Evolutionary conservation across 2,888 invertebrate genomes (phyloP), one percentile per base, ranked within the genome.

Genomic region (Ennomos fuscantarius): DNA sequence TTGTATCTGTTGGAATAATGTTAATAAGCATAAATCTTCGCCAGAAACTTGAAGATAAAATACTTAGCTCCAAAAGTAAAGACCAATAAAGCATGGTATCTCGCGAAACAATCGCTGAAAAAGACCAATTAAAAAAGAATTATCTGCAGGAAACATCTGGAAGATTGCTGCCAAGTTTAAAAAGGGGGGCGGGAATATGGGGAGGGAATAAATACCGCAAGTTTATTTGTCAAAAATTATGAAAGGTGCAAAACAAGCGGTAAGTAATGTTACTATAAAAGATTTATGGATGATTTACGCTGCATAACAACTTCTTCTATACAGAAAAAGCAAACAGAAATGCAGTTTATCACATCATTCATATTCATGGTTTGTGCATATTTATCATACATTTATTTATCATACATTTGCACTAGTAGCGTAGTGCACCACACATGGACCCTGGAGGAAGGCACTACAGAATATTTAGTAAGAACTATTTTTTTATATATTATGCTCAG

Each of bases 141-240:
- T 56, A 56, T 61, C 60, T 46, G 34, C 12, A 24, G 39, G 48
- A 41, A 53, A 33, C 42, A 54, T 56, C 56, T 56, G 49, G 44
- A 32, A 55, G 53, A 60, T 55, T 49, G 55, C 45, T 43, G 53
- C 42, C 31, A 50, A 60, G 34, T 55, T 54, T 54, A 46, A 31
- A 55, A 56, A 45, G 35, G 39, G 43, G 46, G 42, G 24, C 9
- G 24, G 15, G 52, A 55, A 57, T 55, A 55, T 57, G 48, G 59
- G 54, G 39, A 11, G 55, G 48, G 52, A 54, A 53, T 53, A 56
- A 54, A 43, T 54, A 50, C 32, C 13, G n/a, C 46, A 46, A 50
- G 46, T 56, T 57, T 73, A 68, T 75, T 73, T 73, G 65, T 53
- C 51, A 35, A 66, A 63, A 65, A 68, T 51, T 48, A 42, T 45